Evolutionary conservation across 2,797 vertebrate genomes (phyloP).

Genomic region (Lepidocolaptes lacrymiger): DNA sequence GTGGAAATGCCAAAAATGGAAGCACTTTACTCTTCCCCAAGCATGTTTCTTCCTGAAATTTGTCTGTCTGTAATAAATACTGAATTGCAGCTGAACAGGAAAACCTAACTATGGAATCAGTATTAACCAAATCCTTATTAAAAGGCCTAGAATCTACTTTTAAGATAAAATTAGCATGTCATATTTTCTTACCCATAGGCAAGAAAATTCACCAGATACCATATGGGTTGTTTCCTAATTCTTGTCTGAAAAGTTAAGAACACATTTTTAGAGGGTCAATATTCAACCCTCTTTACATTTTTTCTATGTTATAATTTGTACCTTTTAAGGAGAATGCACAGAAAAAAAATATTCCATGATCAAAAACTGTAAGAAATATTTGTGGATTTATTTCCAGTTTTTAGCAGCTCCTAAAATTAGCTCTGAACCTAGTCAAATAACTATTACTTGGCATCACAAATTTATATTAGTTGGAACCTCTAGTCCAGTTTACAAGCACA

Average conservation of each 20-base stretch:
- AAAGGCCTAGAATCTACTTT: neutral
- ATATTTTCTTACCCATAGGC: neutral
- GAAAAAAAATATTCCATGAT: neutral
- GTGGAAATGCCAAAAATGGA: neutral
- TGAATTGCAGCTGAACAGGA: neutral
- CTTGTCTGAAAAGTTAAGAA: neutral
- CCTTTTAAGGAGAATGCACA: neutral
- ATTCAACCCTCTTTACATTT: neutral
- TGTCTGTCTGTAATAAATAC: neutral
- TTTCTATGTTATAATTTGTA: neutral
- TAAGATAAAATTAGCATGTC: neutral
- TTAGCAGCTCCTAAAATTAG: neutral
- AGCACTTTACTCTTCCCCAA: neutral
- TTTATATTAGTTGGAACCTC: neutral
- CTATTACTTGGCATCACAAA: neutral
- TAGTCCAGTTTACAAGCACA: neutral
- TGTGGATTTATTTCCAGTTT: accelerated
- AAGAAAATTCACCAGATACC: neutral
- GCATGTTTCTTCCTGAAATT: neutral
- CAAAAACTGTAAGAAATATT: neutral
- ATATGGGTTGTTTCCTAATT: neutral
- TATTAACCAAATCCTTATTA: neutral
- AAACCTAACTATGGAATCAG: neutral
- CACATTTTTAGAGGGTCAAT: neutral
- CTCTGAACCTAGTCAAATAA: neutral